Evolutionary conservation across 2,888 invertebrate species (phyloP), one percentile per base, ranked within the genome.

Genomic region (Athalia rosae): DNA sequence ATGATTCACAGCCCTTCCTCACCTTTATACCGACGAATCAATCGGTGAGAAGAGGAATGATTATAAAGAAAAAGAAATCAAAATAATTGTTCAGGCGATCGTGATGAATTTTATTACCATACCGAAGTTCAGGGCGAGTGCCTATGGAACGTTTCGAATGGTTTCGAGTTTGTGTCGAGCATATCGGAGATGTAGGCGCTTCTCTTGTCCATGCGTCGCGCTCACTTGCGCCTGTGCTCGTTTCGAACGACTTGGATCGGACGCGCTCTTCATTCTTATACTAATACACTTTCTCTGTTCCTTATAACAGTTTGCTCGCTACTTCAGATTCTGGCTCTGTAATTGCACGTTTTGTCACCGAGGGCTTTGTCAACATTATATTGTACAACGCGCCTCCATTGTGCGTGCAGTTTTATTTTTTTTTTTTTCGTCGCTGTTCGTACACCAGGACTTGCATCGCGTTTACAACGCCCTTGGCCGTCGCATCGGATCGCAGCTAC

Each of bases 301-400:
- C 15, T 58, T 71, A 45, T 28, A 28, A 28, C 28, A 28, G 28
- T 28, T 28, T 28, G 28, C 28, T 28, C 28, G 43, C 58, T 43
- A n/a, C 13, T 5, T 71, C 45, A 56, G 45, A 71, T 71, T 71
- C 58, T 58, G 71, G 56, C 58, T 58, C 5, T 45, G 71, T 71
- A 71, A 71, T 58, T 71, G 71, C 41, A 71, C 43, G 15, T 43
- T 71, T 71, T 28, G 28, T 28, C 28, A 28, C 28, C 28, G 28
- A 1, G 28, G 28, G 28, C 28, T 28, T 28, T 28, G 28, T 28
- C 28, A 28, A 28, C 28, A 2, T 28, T 28, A 28, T 28, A 1
- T 28, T 28, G 28, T 28, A 28, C 28, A 2, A 28, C 28, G 28
- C 28, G 28, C 28, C 28, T 28, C 28, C 28, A 28, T 28, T 28